Base-by-base conservation (phyloP, 2,888 invertebrate genomes). In the Beris morrisii region DNA sequence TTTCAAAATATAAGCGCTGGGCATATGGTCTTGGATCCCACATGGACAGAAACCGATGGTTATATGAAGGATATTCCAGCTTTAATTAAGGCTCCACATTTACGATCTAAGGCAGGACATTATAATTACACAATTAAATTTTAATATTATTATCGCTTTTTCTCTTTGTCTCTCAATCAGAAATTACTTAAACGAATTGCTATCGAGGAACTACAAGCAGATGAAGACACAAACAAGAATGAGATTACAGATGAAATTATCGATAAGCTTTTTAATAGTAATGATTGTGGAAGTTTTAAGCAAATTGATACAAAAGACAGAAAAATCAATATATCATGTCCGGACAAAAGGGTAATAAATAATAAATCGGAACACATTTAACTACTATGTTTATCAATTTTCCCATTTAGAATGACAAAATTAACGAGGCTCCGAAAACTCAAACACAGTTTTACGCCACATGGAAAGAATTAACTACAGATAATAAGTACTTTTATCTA, bases 201-300 rank as follows among this genome's bases (percentile, higher is more conserved):
- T 6, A 74, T 80, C 38, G 74, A 74, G 5, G 79, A 80, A 67
- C 74, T 77, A 11, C 70, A 79, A 15, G 74, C 76, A 50, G 73
- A 74, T 22, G 69, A 58, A 4, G 74, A 74, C 32, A 73, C 75
- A 65, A 73, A 73, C 9, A 69, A 73, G 46, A 74, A 75, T 69
- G 74, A 73, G 57, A 79, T 80, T 54, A 75, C 80, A 1, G 80
- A 80, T 71, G 79, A 79, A 28, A 77, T 79, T 11, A 77, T 80
- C 15, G 80, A 80, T 67, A 79, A 78, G 69, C 71, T 80, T 4
- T 80, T 80, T 55, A 80, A 79, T 48, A 76, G 78, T 38, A 76
- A 77, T 32, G 66, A 65, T 72, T 78, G 77, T 56, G 78, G 79
- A 0, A 69, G 73, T 5, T 78, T 74, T 69, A 75, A 75, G 31